Conservation (phyloP, 1,140 invertebrate genomes). For the Idris sp. region DNA sequence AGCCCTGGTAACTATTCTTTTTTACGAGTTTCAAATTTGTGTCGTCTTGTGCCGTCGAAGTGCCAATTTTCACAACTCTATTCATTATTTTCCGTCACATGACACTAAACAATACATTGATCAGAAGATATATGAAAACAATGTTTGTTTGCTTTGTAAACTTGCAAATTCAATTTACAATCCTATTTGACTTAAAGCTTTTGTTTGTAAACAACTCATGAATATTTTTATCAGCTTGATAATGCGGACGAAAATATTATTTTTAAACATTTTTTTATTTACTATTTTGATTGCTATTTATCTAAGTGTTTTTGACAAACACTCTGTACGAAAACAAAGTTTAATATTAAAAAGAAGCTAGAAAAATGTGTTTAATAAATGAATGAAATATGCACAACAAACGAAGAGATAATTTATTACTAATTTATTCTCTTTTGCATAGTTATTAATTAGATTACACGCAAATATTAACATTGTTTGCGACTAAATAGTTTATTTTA, state of each 20-base stretch:
- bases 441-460: too few relatives aligned
- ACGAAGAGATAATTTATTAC: too few relatives aligned
- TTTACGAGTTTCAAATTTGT: slow-evolving; percentile 57
- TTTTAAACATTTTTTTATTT: too few relatives aligned
- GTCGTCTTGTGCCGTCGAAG: slow-evolving; percentile 44
- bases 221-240: slow-evolving; percentile 32
- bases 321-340: too few relatives aligned
- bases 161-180: slow-evolving; percentile 32
- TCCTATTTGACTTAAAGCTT: slow-evolving; percentile 22
- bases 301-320: too few relatives aligned
- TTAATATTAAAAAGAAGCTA: too few relatives aligned
- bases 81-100: slow-evolving; percentile 49
- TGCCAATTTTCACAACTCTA: slow-evolving; percentile 47
- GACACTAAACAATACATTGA: slow-evolving; percentile 47
- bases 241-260: not conserved
- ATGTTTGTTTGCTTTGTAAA: slow-evolving; percentile 27
- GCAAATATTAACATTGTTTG: too few relatives aligned
- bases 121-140: slow-evolving; percentile 42
- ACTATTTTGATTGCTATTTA: too few relatives aligned
- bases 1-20: slow-evolving; percentile 27
- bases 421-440: too few relatives aligned
- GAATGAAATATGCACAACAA: too few relatives aligned
- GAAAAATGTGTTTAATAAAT: too few relatives aligned
- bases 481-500: not conserved
- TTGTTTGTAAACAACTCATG: slow-evolving; percentile 14